These are phyloP conservation scores for Hydractinia echinata DNA, from an alignment of 30 jellyfish, hydroid and myxozoan species.

Conservation along the genomic window DNA sequence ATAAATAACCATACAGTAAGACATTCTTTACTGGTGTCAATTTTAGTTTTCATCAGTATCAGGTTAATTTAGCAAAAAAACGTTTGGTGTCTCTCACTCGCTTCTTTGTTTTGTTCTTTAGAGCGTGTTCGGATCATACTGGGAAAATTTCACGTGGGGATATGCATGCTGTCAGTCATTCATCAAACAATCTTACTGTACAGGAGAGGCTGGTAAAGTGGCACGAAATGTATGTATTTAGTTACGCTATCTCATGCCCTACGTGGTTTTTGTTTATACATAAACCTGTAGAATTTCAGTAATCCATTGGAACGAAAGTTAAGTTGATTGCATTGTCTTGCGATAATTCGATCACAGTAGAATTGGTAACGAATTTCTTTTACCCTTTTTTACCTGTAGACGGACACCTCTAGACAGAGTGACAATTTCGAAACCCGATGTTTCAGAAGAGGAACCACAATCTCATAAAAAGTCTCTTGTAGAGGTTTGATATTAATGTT, in stretches of 20 bases:
- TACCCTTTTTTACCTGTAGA: not conserved
- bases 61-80: not conserved
- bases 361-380: not conserved
- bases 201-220: constrained; percentile 94
- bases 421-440: not conserved
- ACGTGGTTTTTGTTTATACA: not conserved
- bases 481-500: constrained; percentile 24
- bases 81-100: no score
- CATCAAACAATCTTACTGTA: constrained; percentile 91
- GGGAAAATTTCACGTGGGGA: constrained; percentile 97
- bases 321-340: no score
- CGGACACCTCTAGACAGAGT: constrained; percentile 28
- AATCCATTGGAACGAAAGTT: no score
- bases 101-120: not conserved
- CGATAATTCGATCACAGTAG: not conserved
- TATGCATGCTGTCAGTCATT: constrained; percentile 99
- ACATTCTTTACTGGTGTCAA: no score
- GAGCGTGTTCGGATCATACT: constrained; percentile 99
- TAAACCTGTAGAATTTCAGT: no score
- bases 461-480: constrained; percentile 51
- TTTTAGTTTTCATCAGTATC: no score
- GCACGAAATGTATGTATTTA: constrained; percentile 59
- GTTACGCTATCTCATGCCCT: not conserved
- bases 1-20: constrained; percentile 93
- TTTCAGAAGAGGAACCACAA: not conserved